These are phyloP conservation scores for Pogonophryne albipinna DNA, from an alignment of 2,797 vertebrate species.

Conservation along the genomic window DNA sequence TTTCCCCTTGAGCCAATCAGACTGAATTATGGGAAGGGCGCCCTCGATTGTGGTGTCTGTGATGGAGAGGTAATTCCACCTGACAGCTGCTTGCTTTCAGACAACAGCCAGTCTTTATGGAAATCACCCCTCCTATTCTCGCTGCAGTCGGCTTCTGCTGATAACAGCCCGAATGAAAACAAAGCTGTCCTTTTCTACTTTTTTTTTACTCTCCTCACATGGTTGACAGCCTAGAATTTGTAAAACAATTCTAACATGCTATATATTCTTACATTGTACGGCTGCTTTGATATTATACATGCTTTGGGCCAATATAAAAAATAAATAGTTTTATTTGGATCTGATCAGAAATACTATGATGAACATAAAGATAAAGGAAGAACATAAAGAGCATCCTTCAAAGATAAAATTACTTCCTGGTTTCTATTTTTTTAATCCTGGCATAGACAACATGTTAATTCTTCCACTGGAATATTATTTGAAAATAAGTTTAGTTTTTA, in stretches of 20 bases:
- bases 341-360: slow-evolving; percentile 8
- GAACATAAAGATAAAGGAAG: not conserved
- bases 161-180: slow-evolving; percentile 71
- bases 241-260: slow-evolving; percentile 39
- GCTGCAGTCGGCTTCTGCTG: slow-evolving; percentile 67
- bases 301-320: slow-evolving; percentile 12
- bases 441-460: not conserved
- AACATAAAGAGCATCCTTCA: not conserved
- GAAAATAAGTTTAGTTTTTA: no score
- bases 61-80: slow-evolving; percentile 82
- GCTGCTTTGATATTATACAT: slow-evolving; percentile 19
- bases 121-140: slow-evolving; percentile 79
- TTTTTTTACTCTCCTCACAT: slow-evolving; percentile 7
- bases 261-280: slow-evolving; percentile 31
- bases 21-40: slow-evolving; percentile 84
- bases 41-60: slow-evolving; percentile 84
- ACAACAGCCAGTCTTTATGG: slow-evolving; percentile 85
- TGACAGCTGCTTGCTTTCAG: slow-evolving; percentile 86
- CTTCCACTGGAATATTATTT: not conserved
- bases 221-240: slow-evolving; percentile 51
- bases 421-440: slow-evolving; percentile 14
- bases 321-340: slow-evolving; percentile 14
- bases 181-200: slow-evolving; percentile 68
- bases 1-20: slow-evolving; percentile 87
- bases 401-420: slow-evolving; percentile 9